Conservation (phyloP, 2,113 vertebrate species). For the Rhea americana region DNA sequence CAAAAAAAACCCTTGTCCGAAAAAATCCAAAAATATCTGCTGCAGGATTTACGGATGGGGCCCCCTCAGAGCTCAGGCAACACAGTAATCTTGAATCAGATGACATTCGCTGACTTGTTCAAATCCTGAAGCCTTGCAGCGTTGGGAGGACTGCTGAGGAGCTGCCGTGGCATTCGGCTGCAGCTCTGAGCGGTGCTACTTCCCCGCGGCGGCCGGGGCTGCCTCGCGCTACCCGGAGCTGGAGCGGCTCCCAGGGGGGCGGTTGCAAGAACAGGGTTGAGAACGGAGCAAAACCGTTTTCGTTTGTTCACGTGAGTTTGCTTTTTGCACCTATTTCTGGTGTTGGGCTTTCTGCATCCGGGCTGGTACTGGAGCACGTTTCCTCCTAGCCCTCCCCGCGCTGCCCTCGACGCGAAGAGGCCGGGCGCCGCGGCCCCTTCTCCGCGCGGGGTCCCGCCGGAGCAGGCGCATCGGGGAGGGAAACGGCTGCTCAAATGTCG, state of each 20-base stretch:
- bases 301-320: too few relatives aligned
- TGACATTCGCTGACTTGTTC: background rate
- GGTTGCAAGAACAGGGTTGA: background rate
- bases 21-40: background rate
- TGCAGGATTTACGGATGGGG: background rate
- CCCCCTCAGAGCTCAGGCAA: background rate
- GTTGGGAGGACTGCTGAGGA: background rate
- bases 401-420: accelerated
- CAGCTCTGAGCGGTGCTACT: background rate
- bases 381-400: background rate
- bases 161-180: background rate
- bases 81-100: background rate
- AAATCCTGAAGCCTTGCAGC: background rate
- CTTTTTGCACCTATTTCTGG: background rate
- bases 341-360: background rate
- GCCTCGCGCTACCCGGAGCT: background rate
- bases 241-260: background rate
- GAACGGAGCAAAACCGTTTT: background rate
- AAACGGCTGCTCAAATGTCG: background rate
- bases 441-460: accelerated
- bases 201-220: background rate
- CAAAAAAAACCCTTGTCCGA: background rate
- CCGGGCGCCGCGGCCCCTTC: accelerated
- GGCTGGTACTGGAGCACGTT: background rate
- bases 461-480: background rate